A percentile compares a stretch with the other conserved stretches of the same genome.
Evolutionary conservation across 2,113 vertebrate species (phyloP).

Genomic region (Oncorhynchus mykiss): DNA sequence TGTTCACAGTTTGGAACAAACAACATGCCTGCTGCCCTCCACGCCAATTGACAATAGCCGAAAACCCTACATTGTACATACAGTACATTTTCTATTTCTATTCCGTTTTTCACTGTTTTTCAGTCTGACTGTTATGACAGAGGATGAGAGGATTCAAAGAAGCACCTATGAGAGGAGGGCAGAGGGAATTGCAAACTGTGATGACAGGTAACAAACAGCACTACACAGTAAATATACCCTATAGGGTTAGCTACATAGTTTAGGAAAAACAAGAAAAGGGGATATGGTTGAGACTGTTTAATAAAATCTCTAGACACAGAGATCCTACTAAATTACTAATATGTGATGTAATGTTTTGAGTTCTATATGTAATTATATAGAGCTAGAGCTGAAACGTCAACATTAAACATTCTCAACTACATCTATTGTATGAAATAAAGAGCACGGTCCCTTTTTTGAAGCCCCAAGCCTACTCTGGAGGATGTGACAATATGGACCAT

Average conservation of each 20-base stretch:
- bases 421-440: too few relatives aligned
- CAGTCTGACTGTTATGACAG: conserved; percentile 68
- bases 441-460: conserved; percentile 41
- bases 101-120: neutral
- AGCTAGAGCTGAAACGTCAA: too few relatives aligned
- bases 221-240: too few relatives aligned
- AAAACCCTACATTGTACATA: neutral
- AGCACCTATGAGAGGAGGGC: conserved; percentile 51
- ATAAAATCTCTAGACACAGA: too few relatives aligned
- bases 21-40: neutral
- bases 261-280: too few relatives aligned
- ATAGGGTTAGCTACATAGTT: too few relatives aligned
- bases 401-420: too few relatives aligned
- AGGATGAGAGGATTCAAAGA: conserved; percentile 67
- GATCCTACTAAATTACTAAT: too few relatives aligned
- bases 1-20: conserved; percentile 10
- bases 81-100: neutral
- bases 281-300: too few relatives aligned
- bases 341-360: too few relatives aligned
- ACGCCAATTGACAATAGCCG: neutral
- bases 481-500: conserved; percentile 85
- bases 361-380: too few relatives aligned
- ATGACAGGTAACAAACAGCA: conserved; percentile 59
- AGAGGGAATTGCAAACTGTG: conserved; percentile 54
- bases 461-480: conserved; percentile 84